Evolutionary conservation across 2,797 vertebrate species (phyloP).

Genomic region (Furcifer pardalis): DNA sequence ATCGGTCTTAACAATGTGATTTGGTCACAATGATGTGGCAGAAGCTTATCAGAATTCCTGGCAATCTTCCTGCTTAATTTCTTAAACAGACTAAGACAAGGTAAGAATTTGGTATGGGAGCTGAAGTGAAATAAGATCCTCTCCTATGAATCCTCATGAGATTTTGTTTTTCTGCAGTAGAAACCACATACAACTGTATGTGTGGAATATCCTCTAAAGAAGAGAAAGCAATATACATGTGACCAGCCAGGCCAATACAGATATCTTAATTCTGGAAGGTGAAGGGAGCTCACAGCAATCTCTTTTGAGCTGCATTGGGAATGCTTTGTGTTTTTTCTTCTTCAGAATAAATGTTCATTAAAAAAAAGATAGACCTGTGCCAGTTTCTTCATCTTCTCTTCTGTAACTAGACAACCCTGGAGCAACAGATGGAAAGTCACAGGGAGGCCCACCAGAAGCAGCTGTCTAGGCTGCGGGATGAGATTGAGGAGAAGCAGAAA

Average conservation of each 20-base stretch:
- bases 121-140: neutral
- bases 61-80: neutral
- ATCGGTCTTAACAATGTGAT: neutral
- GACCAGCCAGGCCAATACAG: neutral
- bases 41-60: neutral
- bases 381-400: neutral
- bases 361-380: neutral
- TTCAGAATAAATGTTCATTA: neutral
- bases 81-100: neutral
- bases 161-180: neutral
- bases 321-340: neutral
- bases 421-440: slow-evolving; percentile 97
- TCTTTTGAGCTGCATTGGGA: neutral
- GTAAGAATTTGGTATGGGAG: neutral
- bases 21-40: neutral
- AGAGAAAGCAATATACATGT: neutral
- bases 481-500: slow-evolving; percentile 92
- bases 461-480: slow-evolving; percentile 90
- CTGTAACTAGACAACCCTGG: slow-evolving; percentile 83
- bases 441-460: slow-evolving; percentile 95
- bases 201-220: neutral
- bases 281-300: neutral
- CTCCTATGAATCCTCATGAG: neutral
- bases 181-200: neutral
- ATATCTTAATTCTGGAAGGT: neutral